These are phyloP conservation scores for Gerris lacustris DNA, from an alignment of 2,888 invertebrate genomes.

Conservation along the genomic window DNA sequence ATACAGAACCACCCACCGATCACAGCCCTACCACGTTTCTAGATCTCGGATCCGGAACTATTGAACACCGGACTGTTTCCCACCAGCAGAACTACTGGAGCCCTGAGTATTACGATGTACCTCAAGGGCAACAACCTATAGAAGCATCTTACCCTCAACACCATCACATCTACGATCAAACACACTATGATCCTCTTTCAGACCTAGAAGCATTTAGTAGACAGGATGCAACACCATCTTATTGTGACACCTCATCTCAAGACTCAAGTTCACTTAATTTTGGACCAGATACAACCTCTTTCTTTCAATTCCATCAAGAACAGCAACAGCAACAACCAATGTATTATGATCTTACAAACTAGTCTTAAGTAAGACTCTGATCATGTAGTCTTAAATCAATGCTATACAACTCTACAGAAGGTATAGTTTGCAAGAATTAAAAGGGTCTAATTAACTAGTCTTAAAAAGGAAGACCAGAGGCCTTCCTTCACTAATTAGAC, in stretches of 20 bases:
- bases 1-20: conserved; percentile 29
- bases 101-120: not conserved
- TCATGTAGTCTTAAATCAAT: not conserved
- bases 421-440: too few relatives aligned
- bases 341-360: conserved; percentile 8
- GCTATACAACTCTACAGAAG: too few relatives aligned
- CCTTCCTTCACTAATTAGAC: too few relatives aligned
- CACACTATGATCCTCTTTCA: conserved; percentile 2
- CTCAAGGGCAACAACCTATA: not conserved
- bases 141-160: conserved; percentile 6
- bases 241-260: conserved; percentile 15
- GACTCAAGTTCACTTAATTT: conserved; percentile 16
- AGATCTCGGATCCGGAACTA: conserved; percentile 59
- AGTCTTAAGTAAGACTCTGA: not conserved
- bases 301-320: conserved; percentile 6
- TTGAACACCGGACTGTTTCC: conserved; percentile 30
- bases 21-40: conserved; percentile 50
- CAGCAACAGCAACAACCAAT: conserved; percentile 1
- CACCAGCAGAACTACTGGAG: not conserved
- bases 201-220: conserved; percentile 4
- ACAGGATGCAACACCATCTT: not conserved
- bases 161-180: not conserved
- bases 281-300: conserved; percentile 2
- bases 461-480: too few relatives aligned
- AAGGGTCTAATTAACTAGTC: too few relatives aligned